Percentiles rank a stretch among this genome's conserved stretches.
These are phyloP conservation scores for Mythimna lalbum DNA, from an alignment of 2,888 invertebrate genomes.

Conservation along the genomic window DNA sequence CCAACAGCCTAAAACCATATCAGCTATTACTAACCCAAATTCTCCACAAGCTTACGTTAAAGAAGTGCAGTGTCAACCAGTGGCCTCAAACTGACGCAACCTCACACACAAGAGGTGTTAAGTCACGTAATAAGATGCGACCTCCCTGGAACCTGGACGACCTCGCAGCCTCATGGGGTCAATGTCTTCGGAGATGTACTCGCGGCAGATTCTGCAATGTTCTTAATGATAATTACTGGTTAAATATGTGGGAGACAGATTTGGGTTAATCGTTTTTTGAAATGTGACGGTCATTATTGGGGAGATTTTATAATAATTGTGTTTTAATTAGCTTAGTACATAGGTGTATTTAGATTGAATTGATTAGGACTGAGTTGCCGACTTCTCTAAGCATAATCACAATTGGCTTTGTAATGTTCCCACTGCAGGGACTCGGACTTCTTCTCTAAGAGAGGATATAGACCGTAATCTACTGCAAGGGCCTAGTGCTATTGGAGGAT, in stretches of 20 bases:
- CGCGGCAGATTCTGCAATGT: slow-evolving; percentile 19
- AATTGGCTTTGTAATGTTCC: too few relatives aligned
- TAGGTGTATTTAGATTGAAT: neutral
- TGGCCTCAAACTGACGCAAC: slow-evolving; percentile 38
- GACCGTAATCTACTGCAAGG: too few relatives aligned
- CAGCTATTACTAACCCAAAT: slow-evolving; percentile 41
- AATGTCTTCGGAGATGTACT: slow-evolving; percentile 35
- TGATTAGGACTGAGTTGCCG: neutral
- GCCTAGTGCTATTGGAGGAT: too few relatives aligned
- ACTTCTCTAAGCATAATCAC: too few relatives aligned
- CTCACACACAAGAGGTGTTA: slow-evolving; percentile 10
- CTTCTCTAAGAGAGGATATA: too few relatives aligned
- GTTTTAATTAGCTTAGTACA: neutral
- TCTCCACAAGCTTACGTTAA: slow-evolving; percentile 31
- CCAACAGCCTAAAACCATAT: slow-evolving; percentile 38
- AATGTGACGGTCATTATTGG: neutral
- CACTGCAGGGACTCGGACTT: too few relatives aligned
- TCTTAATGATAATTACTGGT: slow-evolving; percentile 31
- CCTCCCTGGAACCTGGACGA: slow-evolving; percentile 44
- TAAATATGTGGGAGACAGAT: neutral
- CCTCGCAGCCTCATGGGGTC: slow-evolving; percentile 52
- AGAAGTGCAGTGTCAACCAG: slow-evolving; percentile 61
- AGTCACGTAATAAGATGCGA: slow-evolving; percentile 29
- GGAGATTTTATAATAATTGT: neutral
- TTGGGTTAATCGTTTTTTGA: slow-evolving; percentile 19